Conservation (phyloP, 2,113 vertebrate genomes). For the Archilochus colubris region DNA sequence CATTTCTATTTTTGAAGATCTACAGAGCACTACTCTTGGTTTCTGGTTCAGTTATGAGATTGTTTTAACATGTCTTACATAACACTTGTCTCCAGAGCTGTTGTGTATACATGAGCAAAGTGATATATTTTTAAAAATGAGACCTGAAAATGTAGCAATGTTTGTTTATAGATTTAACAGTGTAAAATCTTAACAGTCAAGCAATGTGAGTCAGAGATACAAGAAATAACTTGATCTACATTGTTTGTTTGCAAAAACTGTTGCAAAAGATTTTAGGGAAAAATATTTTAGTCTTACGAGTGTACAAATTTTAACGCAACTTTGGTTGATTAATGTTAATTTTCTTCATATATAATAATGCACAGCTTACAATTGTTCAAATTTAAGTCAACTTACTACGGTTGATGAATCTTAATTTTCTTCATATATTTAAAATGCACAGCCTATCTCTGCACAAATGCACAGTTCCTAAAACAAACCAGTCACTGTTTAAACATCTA, state of each 20-base stretch:
- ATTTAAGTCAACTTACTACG: not conserved
- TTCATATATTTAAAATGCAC: not conserved
- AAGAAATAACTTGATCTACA: not conserved
- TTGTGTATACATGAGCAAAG: not conserved
- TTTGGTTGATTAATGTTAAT: not conserved
- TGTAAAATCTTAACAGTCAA: not conserved
- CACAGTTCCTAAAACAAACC: slow-evolving; percentile 63
- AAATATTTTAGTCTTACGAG: not conserved
- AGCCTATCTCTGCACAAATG: slow-evolving; percentile 41
- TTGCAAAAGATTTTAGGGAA: not conserved
- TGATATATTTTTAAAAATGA: slow-evolving; percentile 4
- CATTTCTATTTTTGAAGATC: not conserved
- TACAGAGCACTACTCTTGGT: not conserved
- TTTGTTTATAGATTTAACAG: slow-evolving; percentile 17
- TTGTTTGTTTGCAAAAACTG: not conserved
- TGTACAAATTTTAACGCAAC: not conserved
- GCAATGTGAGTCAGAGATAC: not conserved
- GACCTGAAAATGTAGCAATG: not conserved
- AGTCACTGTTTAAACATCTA: slow-evolving; percentile 73
- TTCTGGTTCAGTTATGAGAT: not conserved
- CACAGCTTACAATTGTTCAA: not conserved
- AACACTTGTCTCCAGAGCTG: not conserved
- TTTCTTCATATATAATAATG: not conserved
- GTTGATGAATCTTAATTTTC: not conserved
- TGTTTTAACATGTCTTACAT: slow-evolving; percentile 16